These are phyloP conservation scores for Cephus cinctus DNA, from an alignment of 1,140 invertebrate genomes.

Conservation along the genomic window DNA sequence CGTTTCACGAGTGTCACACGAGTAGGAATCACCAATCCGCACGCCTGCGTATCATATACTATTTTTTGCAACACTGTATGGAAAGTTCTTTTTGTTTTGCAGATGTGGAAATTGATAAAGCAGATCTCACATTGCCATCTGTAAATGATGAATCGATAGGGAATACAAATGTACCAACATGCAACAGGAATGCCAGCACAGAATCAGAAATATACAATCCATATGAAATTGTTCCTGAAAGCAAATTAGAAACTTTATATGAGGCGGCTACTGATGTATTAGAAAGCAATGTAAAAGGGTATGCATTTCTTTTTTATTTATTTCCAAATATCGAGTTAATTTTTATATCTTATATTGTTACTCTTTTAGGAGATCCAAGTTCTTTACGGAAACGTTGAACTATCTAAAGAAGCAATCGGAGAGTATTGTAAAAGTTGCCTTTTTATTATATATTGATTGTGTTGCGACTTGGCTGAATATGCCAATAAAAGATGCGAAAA, in stretches of 20 bases:
- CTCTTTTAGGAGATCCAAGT: conserved; percentile 27
- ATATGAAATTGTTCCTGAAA: conserved; percentile 48
- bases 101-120: conserved; percentile 38
- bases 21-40: too few species aligned
- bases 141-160: conserved; percentile 23
- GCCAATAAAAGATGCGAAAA: conserved; percentile 44
- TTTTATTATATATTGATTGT: conserved; percentile 51
- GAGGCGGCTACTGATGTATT: conserved; percentile 29
- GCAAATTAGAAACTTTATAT: conserved; percentile 44
- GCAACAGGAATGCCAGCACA: conserved; percentile 51
- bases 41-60: too few species aligned
- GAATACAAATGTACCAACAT: conserved; percentile 37
- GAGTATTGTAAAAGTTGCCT: conserved; percentile 33
- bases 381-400: conserved; percentile 27
- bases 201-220: conserved; percentile 52
- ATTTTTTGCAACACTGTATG: too few species aligned
- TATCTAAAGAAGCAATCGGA: conserved; percentile 22
- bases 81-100: conserved; percentile 14
- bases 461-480: conserved; percentile 44
- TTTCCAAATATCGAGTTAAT: conserved; percentile 10
- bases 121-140: conserved; percentile 25
- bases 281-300: conserved; percentile 29
- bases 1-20: too few species aligned
- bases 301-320: conserved; percentile 16
- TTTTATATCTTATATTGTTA: conserved; percentile 11